These are phyloP conservation scores for Kuschelorhynchus macadamiae DNA, from an alignment of 2,888 invertebrate genomes.

Conservation along the genomic window DNA sequence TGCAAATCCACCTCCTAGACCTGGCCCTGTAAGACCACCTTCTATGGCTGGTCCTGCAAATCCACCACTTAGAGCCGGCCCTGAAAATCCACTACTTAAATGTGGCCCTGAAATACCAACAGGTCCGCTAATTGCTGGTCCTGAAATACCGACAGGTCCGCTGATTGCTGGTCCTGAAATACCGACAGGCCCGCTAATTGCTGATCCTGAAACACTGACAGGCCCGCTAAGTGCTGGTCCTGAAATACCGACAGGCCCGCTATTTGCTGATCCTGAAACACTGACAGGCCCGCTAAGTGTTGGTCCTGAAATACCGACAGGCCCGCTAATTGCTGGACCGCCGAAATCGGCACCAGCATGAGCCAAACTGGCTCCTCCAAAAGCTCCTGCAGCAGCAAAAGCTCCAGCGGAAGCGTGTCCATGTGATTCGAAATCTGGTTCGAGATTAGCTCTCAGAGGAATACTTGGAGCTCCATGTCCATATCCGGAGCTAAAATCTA, in stretches of 20 bases:
- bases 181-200: not conserved
- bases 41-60: not conserved
- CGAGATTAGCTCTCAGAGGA: constrained; percentile 20
- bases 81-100: not conserved
- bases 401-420: constrained; percentile 1
- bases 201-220: not conserved
- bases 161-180: not conserved
- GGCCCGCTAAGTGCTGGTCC: constrained; percentile 19
- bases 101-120: not conserved
- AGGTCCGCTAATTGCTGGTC: too few species aligned
- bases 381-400: constrained; percentile 12
- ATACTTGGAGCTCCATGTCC: constrained; percentile 38
- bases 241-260: not conserved
- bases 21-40: constrained; percentile 35
- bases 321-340: not conserved
- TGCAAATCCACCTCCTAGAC: constrained; percentile 3
- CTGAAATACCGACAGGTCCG: too few species aligned
- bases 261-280: not conserved
- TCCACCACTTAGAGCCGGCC: not conserved
- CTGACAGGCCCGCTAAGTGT: constrained; percentile 8
- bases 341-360: constrained; percentile 6
- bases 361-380: constrained; percentile 13
- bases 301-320: not conserved
- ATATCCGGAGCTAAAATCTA: constrained; percentile 54
- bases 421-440: constrained; percentile 6